phyloP scores from a whole-genome alignment of 2,888 invertebrate genomes.

The Dryobota labecula region DNA sequence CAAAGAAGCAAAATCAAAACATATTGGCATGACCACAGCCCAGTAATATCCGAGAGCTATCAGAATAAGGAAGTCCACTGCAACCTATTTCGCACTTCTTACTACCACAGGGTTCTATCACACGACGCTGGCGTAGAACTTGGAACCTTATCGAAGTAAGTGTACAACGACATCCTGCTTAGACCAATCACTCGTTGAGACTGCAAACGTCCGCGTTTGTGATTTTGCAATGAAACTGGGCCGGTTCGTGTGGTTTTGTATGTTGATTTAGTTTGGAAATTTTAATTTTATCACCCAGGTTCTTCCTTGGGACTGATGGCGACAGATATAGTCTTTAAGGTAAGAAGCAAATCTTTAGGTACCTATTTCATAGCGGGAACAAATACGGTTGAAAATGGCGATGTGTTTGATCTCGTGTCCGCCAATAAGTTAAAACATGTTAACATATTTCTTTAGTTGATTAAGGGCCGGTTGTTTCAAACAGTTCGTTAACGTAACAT shows the following conservation, averaged over 20 bases:
- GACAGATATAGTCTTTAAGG: background rate
- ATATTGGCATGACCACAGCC: slow-evolving; percentile 49
- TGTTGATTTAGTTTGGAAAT: slow-evolving; percentile 28
- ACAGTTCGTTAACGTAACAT: too few species aligned
- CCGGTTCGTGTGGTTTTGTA: slow-evolving; percentile 48
- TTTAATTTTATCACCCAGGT: slow-evolving; percentile 21
- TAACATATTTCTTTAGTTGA: too few species aligned
- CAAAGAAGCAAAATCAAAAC: slow-evolving; percentile 41
- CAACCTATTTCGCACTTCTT: slow-evolving; percentile 63
- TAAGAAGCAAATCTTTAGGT: too few species aligned
- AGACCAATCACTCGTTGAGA: slow-evolving; percentile 56
- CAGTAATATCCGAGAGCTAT: slow-evolving; percentile 61
- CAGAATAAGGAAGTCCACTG: slow-evolving; percentile 64
- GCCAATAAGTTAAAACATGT: too few species aligned
- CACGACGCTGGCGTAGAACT: slow-evolving; percentile 41
- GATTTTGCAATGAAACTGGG: slow-evolving; percentile 56
- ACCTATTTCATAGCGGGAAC: too few species aligned
- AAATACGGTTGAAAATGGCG: too few species aligned
- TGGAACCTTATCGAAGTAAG: slow-evolving; percentile 66
- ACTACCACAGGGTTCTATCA: slow-evolving; percentile 61
- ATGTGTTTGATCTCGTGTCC: too few species aligned
- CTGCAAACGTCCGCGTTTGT: slow-evolving; percentile 56
- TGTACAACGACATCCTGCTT: slow-evolving; percentile 77
- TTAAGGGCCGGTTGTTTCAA: too few species aligned
- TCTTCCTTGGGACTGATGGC: slow-evolving; percentile 6